Base-by-base conservation (phyloP, 2,113 vertebrate genomes). In the Urocolius indicus region DNA sequence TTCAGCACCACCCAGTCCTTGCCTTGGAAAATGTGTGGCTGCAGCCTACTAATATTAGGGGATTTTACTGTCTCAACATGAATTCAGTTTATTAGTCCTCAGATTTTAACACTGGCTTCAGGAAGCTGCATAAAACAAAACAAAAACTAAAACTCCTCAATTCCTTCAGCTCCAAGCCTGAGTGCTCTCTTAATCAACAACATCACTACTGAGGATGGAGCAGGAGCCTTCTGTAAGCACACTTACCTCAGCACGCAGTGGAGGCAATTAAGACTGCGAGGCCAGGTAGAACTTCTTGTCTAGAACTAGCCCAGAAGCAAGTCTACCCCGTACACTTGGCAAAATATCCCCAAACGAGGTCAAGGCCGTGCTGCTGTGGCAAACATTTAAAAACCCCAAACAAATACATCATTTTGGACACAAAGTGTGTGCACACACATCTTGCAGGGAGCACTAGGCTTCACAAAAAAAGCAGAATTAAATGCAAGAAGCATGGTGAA, bases 141-240 rank as follows among this genome's bases (percentile, higher is more conserved):
- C 20, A 8, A 32, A 11, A 32, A 49, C 32, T 9, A 7, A 13
- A 7, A 10, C 18, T 57, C n/a, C 10, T 32, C 16, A 1, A 1
- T 46, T 63, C 38, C 58, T 71, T 38, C 49, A 71, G 2, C 51
- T 30, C 38, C 12, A 12, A 19, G 11, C 16, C 0, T 2, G 52
- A 27, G n/a, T 73, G n/a, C 18, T 24, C 5, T 49, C 6, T 69
- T 66, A 27, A 27, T 22, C 30, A 72, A 10, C 43, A 45, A 38
- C 38, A 17, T 9, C 11, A 18, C 45, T 16, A 27, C 22, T 7
- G 0, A 8, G 26, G 21, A 21, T 7, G 11, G 26, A 9, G 20
- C 43, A 65, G 48, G 57, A 43, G 38, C 4, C 17, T 63, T 9
- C 63, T 29, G 9, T 20, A 46, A 24, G 41, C 22, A 5, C 7